Evolutionary conservation across 53 echinoderm and acorn worm species (phyloP), one percentile per base, ranked within the genome.

Genomic region (Stichopus horrens): DNA sequence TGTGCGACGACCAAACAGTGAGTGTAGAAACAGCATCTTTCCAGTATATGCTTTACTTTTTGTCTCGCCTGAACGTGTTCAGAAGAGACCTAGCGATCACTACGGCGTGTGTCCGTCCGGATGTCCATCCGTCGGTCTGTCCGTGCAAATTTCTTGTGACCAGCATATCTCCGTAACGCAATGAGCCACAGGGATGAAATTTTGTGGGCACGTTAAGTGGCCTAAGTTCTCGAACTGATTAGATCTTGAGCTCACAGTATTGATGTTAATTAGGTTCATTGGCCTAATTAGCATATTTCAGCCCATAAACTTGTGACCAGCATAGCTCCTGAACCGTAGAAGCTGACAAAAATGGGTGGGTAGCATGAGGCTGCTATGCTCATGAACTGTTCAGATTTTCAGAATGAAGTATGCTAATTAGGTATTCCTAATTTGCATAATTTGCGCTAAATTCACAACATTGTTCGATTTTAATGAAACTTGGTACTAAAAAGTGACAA

Each of bases 31-130:
- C 66, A 65, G 66, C 66, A 65, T 65, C 66, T 65, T 65, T 65
- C 66, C 66, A 65, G 66, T 65, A 65, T 65, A 65, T 65, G 66
- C 66, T 65, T 65, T 65, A 65, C 66, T 65, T 65, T 65, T 65
- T 65, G 66, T 65, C 66, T 65, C 66, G 66, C 66, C 66, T 65
- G 66, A 65, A 65, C 66, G 66, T 65, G 66, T 65, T 65, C 66
- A 65, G 66, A 65, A 65, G 66, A 65, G 66, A 65, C 66, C 66
- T 65, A 65, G 66, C 66, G 66, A 65, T 65, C 66, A 65, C 66
- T 65, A 65, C 66, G 66, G 66, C 66, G 66, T 65, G 66, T 65
- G 66, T 65, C 66, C 66, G 66, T 65, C 66, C 66, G 66, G 66
- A 65, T 65, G 66, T 65, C 66, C 66, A 65, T 65, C 66, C 66